phyloP scores from a whole-genome alignment of 2,113 vertebrate species.

The Poecile atricapillus region DNA sequence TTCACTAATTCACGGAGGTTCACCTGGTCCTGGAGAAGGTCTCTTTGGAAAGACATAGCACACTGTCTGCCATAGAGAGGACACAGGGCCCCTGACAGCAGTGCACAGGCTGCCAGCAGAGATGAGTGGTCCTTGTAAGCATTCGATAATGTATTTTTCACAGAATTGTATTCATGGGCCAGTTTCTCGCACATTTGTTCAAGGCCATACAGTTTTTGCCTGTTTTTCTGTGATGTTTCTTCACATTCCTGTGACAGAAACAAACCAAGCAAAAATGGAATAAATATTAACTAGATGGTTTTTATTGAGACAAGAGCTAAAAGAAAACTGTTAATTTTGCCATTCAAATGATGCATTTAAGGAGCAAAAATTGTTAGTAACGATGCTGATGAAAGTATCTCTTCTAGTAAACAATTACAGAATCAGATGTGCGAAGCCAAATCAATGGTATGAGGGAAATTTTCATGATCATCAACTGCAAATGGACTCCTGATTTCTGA shows the following conservation, averaged over 20 bases:
- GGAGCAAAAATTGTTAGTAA: not conserved
- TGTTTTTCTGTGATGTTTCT: slow-evolving; percentile 68
- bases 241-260: slow-evolving; percentile 66
- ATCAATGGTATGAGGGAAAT: not conserved
- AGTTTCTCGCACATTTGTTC: slow-evolving; percentile 67
- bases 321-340: not conserved
- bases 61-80: slow-evolving; percentile 68
- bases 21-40: slow-evolving; percentile 70
- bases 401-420: not conserved
- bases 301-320: not conserved
- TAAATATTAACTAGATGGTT: not conserved
- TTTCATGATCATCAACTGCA: not conserved
- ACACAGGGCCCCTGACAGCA: slow-evolving; percentile 79
- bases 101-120: slow-evolving; percentile 77
- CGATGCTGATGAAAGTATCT: not conserved
- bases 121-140: slow-evolving; percentile 62
- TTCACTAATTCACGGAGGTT: slow-evolving; percentile 65
- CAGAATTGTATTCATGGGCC: slow-evolving; percentile 72
- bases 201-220: slow-evolving; percentile 61
- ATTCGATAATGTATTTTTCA: slow-evolving; percentile 61
- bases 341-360: not conserved
- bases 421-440: not conserved
- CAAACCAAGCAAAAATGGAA: not conserved
- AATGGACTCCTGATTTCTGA: not conserved
- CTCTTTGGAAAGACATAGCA: slow-evolving; percentile 74